phyloP scores from a whole-genome alignment of 2,797 vertebrate genomes.

The Alauda arvensis region DNA sequence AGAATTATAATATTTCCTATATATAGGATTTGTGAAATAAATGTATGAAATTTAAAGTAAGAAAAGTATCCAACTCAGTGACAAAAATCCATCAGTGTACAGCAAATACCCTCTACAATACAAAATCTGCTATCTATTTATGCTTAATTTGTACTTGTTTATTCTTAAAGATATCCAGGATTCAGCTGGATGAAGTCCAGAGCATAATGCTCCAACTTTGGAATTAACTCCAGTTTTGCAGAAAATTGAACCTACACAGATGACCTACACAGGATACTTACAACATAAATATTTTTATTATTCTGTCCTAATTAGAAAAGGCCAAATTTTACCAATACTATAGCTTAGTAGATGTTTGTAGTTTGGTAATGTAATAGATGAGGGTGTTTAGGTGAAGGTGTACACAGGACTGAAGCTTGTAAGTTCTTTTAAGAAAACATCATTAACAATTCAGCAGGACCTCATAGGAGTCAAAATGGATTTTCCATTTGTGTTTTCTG shows the following conservation, averaged over 20 bases:
- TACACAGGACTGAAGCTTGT: neutral
- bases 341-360: neutral
- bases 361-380: neutral
- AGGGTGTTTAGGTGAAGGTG: neutral
- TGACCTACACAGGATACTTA: neutral
- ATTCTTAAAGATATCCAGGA: neutral
- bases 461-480: accelerated
- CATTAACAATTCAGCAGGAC: neutral
- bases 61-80: neutral
- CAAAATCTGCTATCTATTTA: neutral
- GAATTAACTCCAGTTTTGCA: neutral
- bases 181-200: neutral
- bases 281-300: neutral
- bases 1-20: neutral
- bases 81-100: neutral
- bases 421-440: neutral
- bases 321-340: neutral
- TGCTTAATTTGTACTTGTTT: neutral
- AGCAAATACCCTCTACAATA: neutral
- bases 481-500: neutral
- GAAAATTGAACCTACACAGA: neutral
- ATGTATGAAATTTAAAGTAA: neutral
- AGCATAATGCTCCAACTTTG: neutral
- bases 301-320: neutral
- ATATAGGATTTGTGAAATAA: neutral